Percentiles rank a stretch among this genome's conserved stretches.
phyloP scores from a whole-genome alignment of 2,888 invertebrate genomes.

The Megaustenia siamemsis region DNA sequence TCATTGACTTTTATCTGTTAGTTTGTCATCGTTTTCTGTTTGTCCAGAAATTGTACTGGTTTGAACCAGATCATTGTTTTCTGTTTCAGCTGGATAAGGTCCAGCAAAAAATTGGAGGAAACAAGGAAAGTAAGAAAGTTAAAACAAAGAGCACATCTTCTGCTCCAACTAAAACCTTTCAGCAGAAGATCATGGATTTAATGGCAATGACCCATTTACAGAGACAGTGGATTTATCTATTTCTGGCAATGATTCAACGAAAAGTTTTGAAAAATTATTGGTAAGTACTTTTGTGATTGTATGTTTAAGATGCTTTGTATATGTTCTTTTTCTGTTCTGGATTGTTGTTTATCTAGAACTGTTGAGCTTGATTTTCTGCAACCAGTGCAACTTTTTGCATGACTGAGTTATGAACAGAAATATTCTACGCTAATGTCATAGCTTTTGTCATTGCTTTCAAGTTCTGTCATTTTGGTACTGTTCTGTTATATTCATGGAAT shows the following conservation, averaged over 20 bases:
- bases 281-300: slow-evolving; percentile 80
- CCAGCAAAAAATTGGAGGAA: slow-evolving; percentile 60
- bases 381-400: too few relatives aligned
- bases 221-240: slow-evolving; percentile 81
- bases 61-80: too few relatives aligned
- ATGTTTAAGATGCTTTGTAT: not conserved
- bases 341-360: not conserved
- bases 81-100: slow-evolving; percentile 67
- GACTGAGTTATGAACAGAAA: too few relatives aligned
- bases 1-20: too few relatives aligned
- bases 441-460: too few relatives aligned
- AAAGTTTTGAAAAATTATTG: slow-evolving; percentile 90
- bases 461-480: too few relatives aligned
- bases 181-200: slow-evolving; percentile 60
- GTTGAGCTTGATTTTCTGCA: not conserved
- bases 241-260: slow-evolving; percentile 86
- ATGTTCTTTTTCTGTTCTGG: not conserved
- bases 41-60: too few relatives aligned
- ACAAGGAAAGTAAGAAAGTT: slow-evolving; percentile 60
- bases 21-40: too few relatives aligned
- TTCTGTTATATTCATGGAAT: too few relatives aligned
- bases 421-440: too few relatives aligned
- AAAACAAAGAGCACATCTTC: slow-evolving; percentile 68
- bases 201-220: slow-evolving; percentile 59
- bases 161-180: slow-evolving; percentile 58